phyloP scores from a whole-genome alignment of 2,888 invertebrate genomes.

The Papilio demoleus region DNA sequence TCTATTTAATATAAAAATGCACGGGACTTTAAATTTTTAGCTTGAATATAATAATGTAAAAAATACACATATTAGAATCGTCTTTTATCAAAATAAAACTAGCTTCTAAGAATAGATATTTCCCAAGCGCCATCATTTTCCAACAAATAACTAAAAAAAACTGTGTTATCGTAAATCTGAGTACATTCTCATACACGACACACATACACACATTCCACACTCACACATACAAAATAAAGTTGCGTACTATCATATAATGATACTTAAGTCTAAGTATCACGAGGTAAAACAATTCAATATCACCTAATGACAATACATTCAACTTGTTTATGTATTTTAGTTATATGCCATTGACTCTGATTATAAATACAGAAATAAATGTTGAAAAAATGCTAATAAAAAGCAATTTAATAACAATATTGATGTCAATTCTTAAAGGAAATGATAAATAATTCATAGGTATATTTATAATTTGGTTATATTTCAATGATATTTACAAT shows the following conservation, averaged over 20 bases:
- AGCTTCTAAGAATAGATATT: neutral
- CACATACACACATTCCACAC: neutral
- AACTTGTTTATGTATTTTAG: neutral
- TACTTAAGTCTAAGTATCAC: neutral
- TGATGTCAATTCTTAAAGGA: neutral
- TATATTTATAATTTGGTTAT: neutral
- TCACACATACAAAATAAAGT: neutral
- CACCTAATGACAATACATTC: conserved; percentile 4
- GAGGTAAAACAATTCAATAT: neutral
- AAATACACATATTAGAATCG: neutral
- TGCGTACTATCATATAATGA: neutral
- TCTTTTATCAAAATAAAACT: neutral
- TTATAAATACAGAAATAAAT: conserved; percentile 9
- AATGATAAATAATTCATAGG: neutral
- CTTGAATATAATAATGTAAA: too few species aligned
- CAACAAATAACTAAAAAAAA: neutral
- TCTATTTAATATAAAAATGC: too few species aligned
- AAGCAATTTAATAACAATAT: neutral
- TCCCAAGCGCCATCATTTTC: neutral
- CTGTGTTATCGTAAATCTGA: neutral
- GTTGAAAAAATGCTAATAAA: conserved; percentile 2
- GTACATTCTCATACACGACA: neutral
- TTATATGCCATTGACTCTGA: neutral
- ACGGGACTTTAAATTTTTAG: too few species aligned
- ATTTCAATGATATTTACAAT: neutral